Evolutionary conservation across 1,140 invertebrate species (phyloP).

Genomic region (Tribolium castaneum): DNA sequence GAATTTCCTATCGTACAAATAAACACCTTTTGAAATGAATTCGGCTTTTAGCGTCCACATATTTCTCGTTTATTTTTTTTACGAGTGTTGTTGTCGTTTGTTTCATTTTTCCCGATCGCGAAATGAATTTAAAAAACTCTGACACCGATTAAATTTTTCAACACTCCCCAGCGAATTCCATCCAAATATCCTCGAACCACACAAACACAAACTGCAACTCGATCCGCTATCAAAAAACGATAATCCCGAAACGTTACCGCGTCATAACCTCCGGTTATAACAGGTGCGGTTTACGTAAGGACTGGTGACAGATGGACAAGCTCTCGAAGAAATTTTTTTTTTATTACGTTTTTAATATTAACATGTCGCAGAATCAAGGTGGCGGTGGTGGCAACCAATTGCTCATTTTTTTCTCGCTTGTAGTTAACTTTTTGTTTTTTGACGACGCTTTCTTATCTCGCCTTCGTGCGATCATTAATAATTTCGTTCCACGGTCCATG

Average conservation of each 20-base stretch:
- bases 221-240: slow-evolving; percentile 3
- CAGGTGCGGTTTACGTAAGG: slow-evolving; percentile 12
- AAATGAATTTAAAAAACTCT: neutral
- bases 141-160: neutral
- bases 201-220: slow-evolving; percentile 2
- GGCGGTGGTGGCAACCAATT: neutral
- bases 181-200: neutral
- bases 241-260: neutral
- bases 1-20: neutral
- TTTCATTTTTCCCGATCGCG: neutral
- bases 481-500: neutral
- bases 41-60: neutral
- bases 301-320: neutral
- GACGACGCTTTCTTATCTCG: neutral
- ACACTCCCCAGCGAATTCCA: neutral
- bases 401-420: neutral
- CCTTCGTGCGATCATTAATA: neutral
- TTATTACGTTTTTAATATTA: neutral
- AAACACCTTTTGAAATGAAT: neutral
- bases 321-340: neutral
- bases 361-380: neutral
- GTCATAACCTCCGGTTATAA: neutral
- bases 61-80: neutral
- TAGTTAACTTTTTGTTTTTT: neutral
- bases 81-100: no score